These are phyloP conservation scores for Ophioninae sp. DNA, from an alignment of 2,888 invertebrate genomes.

Conservation along the genomic window DNA sequence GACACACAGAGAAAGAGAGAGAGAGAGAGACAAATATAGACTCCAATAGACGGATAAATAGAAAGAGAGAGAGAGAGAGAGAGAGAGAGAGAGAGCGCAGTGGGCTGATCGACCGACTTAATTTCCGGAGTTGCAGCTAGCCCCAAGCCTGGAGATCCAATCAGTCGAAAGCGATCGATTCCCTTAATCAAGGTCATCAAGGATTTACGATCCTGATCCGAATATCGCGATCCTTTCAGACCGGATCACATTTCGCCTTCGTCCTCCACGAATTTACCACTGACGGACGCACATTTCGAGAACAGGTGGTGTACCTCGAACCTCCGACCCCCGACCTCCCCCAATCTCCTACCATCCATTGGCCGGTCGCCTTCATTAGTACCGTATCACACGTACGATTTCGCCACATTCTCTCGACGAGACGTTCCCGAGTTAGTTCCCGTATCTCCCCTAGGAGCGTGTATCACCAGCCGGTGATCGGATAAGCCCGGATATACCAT, in stretches of 20 bases:
- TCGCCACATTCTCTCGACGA: slow-evolving; percentile 27
- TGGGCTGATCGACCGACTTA: slow-evolving; percentile 58
- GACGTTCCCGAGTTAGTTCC: slow-evolving; percentile 2
- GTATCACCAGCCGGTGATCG: slow-evolving; percentile 58
- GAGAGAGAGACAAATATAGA: not conserved
- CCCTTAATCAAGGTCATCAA: slow-evolving; percentile 62
- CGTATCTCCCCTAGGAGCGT: not conserved
- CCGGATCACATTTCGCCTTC: slow-evolving; percentile 32
- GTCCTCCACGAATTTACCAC: slow-evolving; percentile 1
- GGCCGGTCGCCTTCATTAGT: slow-evolving; percentile 43
- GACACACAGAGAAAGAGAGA: slow-evolving; percentile 5
- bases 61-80: slow-evolving; percentile 4
- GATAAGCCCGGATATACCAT: slow-evolving; percentile 41
- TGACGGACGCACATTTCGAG: slow-evolving; percentile 17
- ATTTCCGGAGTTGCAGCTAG: slow-evolving; percentile 54
- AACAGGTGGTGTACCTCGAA: slow-evolving; percentile 1
- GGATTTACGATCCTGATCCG: slow-evolving; percentile 60
- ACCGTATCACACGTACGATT: slow-evolving; percentile 57
- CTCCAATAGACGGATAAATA: too few relatives aligned
- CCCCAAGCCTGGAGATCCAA: slow-evolving; percentile 52
- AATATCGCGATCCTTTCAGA: slow-evolving; percentile 48
- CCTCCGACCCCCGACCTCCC: too few relatives aligned
- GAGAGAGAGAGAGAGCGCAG: slow-evolving; percentile 12
- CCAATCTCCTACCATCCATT: too few relatives aligned
- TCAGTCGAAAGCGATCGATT: slow-evolving; percentile 61